Evolutionary conservation across 2,113 vertebrate species (phyloP), one percentile per base, ranked within the genome.

Genomic region (Salminus brasiliensis): DNA sequence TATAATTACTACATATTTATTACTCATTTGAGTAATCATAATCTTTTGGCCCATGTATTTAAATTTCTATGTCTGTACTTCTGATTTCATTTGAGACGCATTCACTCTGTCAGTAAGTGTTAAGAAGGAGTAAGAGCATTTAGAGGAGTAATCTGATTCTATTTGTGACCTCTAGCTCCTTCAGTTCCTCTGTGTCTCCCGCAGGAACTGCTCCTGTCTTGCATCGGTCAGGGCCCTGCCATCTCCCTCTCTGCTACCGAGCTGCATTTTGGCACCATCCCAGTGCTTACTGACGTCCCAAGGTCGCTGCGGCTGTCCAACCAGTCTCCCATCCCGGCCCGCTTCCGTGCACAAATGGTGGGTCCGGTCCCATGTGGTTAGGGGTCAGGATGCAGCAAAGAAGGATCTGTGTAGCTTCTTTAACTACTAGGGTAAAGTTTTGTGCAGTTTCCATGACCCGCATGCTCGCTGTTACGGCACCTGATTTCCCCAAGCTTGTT

Each of bases 231-330:
- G 85, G 94, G 96, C 68, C 95, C 96, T 0, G 84, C 93, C 6
- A 85, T 98, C 78, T 90, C 92, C 0, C 23, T 94, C 21, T 77
- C 80, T 11, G 91, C 82, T 0, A 62, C 45, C 15, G 80, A 91
- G 67, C 0, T 98, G 8, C 81, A 95, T 27, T 98, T 96, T 11
- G 95, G 96, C 67, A 84, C 0, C 23, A 92, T 96, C 87, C 92
- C 85, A 0, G 93, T 94, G 18, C 87, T 97, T 10, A 91, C 78
- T 3, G 93, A 96, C 65, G 47, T 84, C 6, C 81, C 88, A 23
- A 89, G 23, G 88, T 79, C 34, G 0, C 85, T 98, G 62, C 66
- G 32, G 1, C 92, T 98, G 16, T 88, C 87, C 18, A 99, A 96
- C 72, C 89, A 94, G 49, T 92, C 91, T 21, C 88, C 93, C 0